phyloP scores from a whole-genome alignment of 1,140 invertebrate species.

The Caerostris extrusa region DNA sequence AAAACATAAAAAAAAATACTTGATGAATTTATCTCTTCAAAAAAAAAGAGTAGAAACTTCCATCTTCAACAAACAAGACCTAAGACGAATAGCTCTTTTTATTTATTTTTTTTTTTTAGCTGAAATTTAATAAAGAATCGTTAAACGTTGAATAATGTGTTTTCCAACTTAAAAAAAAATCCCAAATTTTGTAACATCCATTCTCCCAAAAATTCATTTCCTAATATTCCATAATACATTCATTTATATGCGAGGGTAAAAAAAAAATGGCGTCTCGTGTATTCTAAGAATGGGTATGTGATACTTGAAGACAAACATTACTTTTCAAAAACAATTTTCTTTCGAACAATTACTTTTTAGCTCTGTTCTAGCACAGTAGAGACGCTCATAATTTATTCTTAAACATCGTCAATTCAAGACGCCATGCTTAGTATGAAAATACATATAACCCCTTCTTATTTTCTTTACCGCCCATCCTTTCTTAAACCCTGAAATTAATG shows the following conservation, averaged over 20 bases:
- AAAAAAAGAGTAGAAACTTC: no score
- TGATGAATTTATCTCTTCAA: no score
- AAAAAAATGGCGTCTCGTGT: not conserved
- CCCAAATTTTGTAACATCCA: not conserved
- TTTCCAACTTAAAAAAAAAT: not conserved
- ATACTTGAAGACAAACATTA: slow-evolving; percentile 58
- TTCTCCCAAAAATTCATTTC: slow-evolving; percentile 45
- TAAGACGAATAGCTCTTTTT: not conserved
- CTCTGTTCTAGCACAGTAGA: slow-evolving; percentile 31
- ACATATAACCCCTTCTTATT: slow-evolving; percentile 25
- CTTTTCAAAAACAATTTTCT: slow-evolving; percentile 69
- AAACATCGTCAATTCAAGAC: slow-evolving; percentile 1
- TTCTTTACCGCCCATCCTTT: not conserved
- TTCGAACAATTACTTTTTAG: slow-evolving; percentile 56
- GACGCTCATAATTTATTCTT: slow-evolving; percentile 56
- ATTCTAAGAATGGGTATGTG: slow-evolving; percentile 15
- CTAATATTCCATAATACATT: slow-evolving; percentile 61
- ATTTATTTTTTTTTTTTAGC: not conserved
- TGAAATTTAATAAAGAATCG: slow-evolving; percentile 45
- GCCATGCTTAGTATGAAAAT: slow-evolving; percentile 48
- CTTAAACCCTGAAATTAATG: slow-evolving; percentile 62
- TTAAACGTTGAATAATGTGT: slow-evolving; percentile 18
- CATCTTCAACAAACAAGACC: no score
- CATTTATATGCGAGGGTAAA: slow-evolving; percentile 60
- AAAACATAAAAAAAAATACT: no score